Evolutionary conservation across 2,113 vertebrate species (phyloP).

Genomic region (Butorides virescens): DNA sequence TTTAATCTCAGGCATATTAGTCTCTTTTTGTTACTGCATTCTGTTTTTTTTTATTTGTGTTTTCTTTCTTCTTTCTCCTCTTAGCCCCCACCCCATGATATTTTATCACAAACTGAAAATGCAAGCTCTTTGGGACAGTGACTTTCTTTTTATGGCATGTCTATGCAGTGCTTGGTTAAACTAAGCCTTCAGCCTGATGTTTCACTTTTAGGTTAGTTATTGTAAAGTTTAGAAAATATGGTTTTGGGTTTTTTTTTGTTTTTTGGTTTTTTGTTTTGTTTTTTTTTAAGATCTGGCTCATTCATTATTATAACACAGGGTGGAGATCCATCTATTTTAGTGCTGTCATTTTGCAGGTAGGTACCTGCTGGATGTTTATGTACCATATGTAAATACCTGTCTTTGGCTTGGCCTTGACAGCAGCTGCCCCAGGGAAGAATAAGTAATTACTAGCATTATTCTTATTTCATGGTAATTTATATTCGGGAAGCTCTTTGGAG

Average conservation of each 20-base stretch:
- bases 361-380: neutral
- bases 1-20: neutral
- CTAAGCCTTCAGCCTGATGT: neutral
- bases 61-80: neutral
- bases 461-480: neutral
- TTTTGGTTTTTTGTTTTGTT: neutral
- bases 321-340: neutral
- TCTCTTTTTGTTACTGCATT: neutral
- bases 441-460: neutral
- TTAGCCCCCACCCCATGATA: fast-evolving
- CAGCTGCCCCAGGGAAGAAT: neutral
- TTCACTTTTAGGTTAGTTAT: neutral
- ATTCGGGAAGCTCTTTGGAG: neutral
- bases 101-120: neutral
- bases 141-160: neutral
- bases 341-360: neutral
- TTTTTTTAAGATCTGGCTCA: neutral
- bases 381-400: neutral
- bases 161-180: neutral
- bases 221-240: neutral
- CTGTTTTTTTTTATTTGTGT: neutral
- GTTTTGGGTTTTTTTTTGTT: neutral
- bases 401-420: neutral
- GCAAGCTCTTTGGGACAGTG: neutral
- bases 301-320: neutral